Evolutionary conservation across 1,140 invertebrate species (phyloP).

Genomic region (Drosophila insularis): DNA sequence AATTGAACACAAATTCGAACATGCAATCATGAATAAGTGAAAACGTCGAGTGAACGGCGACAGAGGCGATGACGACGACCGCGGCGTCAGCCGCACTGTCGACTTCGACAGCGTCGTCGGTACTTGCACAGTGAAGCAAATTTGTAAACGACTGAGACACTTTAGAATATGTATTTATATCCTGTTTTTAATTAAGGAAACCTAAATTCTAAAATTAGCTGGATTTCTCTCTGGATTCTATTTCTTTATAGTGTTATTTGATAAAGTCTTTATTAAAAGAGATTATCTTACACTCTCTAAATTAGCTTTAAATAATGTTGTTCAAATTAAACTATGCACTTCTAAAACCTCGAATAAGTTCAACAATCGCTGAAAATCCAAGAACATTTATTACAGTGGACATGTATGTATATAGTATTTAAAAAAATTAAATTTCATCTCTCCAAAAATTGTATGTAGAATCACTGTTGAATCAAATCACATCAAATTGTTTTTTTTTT

Average conservation of each 20-base stretch:
- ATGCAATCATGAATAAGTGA: conserved; percentile 71
- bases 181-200: no score
- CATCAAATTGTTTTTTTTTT: not conserved
- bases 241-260: no score
- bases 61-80: conserved; percentile 11
- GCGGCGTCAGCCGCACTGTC: not conserved
- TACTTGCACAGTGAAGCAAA: conserved; percentile 49
- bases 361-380: no score
- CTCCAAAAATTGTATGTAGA: not conserved
- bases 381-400: no score
- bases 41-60: conserved; percentile 51
- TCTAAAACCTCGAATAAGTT: no score
- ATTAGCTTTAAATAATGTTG: no score
- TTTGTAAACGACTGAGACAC: not conserved
- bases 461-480: conserved; percentile 31
- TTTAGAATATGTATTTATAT: no score
- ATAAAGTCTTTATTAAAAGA: no score
- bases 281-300: no score
- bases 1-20: conserved; percentile 70
- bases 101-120: no score
- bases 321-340: no score
- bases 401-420: no score
- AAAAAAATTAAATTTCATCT: not conserved
- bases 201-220: not conserved
- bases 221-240: conserved; percentile 1